Conservation (phyloP, 2,888 invertebrate genomes). For the Ephialtes manifestator region DNA sequence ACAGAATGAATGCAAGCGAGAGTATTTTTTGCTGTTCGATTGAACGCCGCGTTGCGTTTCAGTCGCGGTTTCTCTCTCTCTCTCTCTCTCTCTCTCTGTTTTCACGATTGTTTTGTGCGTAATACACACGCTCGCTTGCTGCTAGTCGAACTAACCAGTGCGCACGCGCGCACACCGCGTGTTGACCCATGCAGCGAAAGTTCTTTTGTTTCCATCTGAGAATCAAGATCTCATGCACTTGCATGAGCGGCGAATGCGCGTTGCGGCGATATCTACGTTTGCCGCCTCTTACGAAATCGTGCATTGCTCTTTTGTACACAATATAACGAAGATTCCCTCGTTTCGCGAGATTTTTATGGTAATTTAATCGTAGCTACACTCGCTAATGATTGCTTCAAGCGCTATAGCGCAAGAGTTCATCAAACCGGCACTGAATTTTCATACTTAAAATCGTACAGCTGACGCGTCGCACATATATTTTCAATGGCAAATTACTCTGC, state of each 20-base stretch:
- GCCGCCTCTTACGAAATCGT: constrained; percentile 61
- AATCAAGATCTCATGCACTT: constrained; percentile 79
- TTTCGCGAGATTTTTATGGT: constrained; percentile 59
- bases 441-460: background rate
- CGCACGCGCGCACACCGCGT: constrained; percentile 60
- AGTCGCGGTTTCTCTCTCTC: constrained; percentile 36
- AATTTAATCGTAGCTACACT: constrained; percentile 53
- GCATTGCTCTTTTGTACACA: constrained; percentile 29
- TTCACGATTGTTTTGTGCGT: constrained; percentile 23
- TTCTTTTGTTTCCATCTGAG: constrained; percentile 81
- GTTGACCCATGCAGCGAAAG: constrained; percentile 82
- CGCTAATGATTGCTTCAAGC: constrained; percentile 50
- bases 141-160: background rate
- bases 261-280: constrained; percentile 46
- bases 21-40: constrained; percentile 51
- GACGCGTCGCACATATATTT: background rate
- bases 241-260: constrained; percentile 75
- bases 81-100: constrained; percentile 28
- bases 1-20: constrained; percentile 63
- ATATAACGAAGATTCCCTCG: constrained; percentile 54
- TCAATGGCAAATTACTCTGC: constrained; percentile 22
- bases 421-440: constrained; percentile 46
- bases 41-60: constrained; percentile 47
- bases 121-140: constrained; percentile 8
- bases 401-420: constrained; percentile 52